These are phyloP conservation scores for Asteroscopus sphinx DNA, from an alignment of 2,888 invertebrate species.

Conservation along the genomic window DNA sequence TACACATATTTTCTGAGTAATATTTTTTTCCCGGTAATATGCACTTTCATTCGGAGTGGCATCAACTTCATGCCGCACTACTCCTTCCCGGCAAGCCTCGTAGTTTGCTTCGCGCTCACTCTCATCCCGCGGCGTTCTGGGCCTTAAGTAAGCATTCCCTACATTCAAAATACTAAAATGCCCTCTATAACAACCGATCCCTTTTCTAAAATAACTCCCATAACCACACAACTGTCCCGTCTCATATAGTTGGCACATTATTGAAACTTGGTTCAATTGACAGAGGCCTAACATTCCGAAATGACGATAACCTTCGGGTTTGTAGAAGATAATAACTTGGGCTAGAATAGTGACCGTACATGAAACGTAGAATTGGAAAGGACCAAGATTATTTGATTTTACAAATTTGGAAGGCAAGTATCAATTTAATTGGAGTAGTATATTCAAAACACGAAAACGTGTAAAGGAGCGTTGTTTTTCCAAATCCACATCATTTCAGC, in stretches of 20 bases:
- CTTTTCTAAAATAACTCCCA: slow-evolving; percentile 16
- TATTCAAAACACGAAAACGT: no score
- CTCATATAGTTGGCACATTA: slow-evolving; percentile 46
- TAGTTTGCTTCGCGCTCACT: no score
- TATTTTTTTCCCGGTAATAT: no score
- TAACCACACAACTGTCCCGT: slow-evolving; percentile 39
- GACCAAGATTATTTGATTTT: background rate
- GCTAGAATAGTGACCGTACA: slow-evolving; percentile 12
- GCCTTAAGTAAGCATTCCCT: background rate
- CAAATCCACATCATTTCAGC: no score
- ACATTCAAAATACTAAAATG: slow-evolving; percentile 12
- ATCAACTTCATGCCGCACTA: no score
- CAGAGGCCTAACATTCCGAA: slow-evolving; percentile 34
- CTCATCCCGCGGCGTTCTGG: no score
- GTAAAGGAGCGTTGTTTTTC: no score
- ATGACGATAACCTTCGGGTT: slow-evolving; percentile 12
- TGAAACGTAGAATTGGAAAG: slow-evolving; percentile 1
- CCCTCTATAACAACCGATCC: slow-evolving; percentile 9
- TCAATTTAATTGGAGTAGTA: slow-evolving; percentile 22
- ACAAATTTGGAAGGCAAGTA: background rate
- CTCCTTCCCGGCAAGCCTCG: no score
- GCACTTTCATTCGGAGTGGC: no score
- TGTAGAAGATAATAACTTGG: no score
- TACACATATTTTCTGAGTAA: no score
- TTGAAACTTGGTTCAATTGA: slow-evolving; percentile 42